A percentile compares a stretch with the other conserved stretches of the same genome.
phyloP scores from a whole-genome alignment of 2,888 invertebrate genomes.

The Geotrupes spiniger region DNA sequence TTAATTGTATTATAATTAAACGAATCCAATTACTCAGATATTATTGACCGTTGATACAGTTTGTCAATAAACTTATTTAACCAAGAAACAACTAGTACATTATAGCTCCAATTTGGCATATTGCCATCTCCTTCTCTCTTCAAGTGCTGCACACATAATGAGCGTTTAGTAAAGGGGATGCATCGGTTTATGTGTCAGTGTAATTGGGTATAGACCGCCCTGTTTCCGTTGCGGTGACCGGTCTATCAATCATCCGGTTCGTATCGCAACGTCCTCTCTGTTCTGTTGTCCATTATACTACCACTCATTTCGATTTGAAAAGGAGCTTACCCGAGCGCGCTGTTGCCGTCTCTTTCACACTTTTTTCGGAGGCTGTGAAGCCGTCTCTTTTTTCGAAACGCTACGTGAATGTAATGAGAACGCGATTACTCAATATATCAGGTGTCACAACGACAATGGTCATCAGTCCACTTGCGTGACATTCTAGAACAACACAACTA shows the following conservation, averaged over 20 bases:
- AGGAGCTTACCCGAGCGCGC: neutral
- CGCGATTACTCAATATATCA: slow-evolving; percentile 39
- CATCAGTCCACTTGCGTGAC: slow-evolving; percentile 35
- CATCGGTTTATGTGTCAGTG: slow-evolving; percentile 19
- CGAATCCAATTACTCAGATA: too few species aligned
- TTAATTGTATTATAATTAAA: too few species aligned
- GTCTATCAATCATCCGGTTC: slow-evolving; percentile 25
- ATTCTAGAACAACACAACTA: slow-evolving; percentile 20
- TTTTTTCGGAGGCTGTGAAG: neutral
- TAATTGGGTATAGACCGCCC: slow-evolving; percentile 17
- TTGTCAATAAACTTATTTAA: too few species aligned
- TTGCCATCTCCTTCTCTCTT: slow-evolving; percentile 12
- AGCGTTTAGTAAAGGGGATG: slow-evolving; percentile 20
- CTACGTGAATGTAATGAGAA: slow-evolving; percentile 25
- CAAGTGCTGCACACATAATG: slow-evolving; percentile 12
- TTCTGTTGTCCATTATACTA: neutral
- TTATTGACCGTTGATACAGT: too few species aligned
- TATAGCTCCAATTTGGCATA: too few species aligned
- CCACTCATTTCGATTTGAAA: too few species aligned
- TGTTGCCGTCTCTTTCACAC: slow-evolving; percentile 4
- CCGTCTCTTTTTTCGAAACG: slow-evolving; percentile 15
- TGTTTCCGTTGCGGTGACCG: slow-evolving; percentile 26
- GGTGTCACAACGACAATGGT: slow-evolving; percentile 42
- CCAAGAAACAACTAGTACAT: too few species aligned
- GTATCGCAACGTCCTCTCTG: slow-evolving; percentile 1